These are phyloP conservation scores for Prionchulus punctatus DNA, from an alignment of 2,888 invertebrate species.

Conservation along the genomic window DNA sequence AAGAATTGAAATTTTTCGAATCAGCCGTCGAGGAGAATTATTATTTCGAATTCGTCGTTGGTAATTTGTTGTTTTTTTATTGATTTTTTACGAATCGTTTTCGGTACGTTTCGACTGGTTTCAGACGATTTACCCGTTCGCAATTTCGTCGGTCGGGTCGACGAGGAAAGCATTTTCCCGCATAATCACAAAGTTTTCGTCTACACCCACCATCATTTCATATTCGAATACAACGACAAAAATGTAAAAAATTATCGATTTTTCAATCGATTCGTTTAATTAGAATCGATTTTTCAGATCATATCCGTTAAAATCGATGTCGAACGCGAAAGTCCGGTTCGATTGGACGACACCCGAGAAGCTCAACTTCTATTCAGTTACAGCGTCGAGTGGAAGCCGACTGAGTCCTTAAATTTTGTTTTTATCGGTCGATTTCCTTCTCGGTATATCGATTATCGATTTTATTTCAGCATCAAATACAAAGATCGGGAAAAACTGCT, in stretches of 20 bases:
- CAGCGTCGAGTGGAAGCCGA: slow-evolving; percentile 37
- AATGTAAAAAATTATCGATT: slow-evolving; percentile 25
- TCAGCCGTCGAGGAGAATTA: slow-evolving; percentile 41
- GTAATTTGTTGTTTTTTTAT: slow-evolving; percentile 22
- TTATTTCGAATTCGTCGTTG: slow-evolving; percentile 41
- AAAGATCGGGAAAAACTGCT: slow-evolving; percentile 33
- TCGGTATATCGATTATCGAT: slow-evolving; percentile 8
- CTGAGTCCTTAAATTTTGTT: slow-evolving; percentile 29
- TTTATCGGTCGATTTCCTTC: slow-evolving; percentile 3
- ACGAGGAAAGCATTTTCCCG: slow-evolving; percentile 40
- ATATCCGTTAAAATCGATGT: slow-evolving; percentile 39
- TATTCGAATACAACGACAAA: slow-evolving; percentile 38
- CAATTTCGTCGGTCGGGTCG: slow-evolving; percentile 40
- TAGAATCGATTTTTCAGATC: slow-evolving; percentile 25
- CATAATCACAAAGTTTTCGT: slow-evolving; percentile 39
- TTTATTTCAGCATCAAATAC: slow-evolving; percentile 33
- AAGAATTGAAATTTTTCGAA: slow-evolving; percentile 34
- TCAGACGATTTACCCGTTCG: slow-evolving; percentile 40
- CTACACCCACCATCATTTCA: slow-evolving; percentile 39
- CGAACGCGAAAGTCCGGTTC: slow-evolving; percentile 33
- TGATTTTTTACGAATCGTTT: slow-evolving; percentile 1
- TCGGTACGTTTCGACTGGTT: slow-evolving; percentile 11
- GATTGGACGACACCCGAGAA: slow-evolving; percentile 32
- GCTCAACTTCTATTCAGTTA: slow-evolving; percentile 37
- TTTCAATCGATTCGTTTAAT: slow-evolving; percentile 7